These are phyloP conservation scores for Eretmocerus hayati DNA, from an alignment of 2,888 invertebrate genomes.

Conservation along the genomic window DNA sequence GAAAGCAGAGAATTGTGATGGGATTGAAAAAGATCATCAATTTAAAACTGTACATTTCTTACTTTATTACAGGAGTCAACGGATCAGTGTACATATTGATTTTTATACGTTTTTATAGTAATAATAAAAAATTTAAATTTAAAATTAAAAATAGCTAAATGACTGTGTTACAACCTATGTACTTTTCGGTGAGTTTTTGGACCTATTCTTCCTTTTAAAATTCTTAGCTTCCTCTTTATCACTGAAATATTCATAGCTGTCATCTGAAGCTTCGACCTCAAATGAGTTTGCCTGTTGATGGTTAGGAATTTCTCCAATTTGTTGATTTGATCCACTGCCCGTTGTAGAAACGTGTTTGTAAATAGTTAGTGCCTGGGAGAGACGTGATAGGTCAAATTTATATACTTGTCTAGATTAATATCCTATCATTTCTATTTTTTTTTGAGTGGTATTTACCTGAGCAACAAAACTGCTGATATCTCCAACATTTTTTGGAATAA, in stretches of 20 bases:
- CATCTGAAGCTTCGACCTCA: conserved; percentile 28
- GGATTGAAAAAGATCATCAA: no score
- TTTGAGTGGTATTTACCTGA: conserved; percentile 65
- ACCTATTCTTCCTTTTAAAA: conserved; percentile 21
- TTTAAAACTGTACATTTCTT: conserved; percentile 14
- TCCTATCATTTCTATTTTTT: conserved; percentile 19
- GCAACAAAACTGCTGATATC: conserved; percentile 73
- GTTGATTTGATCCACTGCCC: conserved; percentile 11
- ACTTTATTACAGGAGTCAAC: conserved; percentile 6
- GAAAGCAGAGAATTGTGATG: no score
- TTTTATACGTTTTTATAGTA: neutral
- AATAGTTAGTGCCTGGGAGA: conserved; percentile 44
- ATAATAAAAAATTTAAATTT: conserved; percentile 6
- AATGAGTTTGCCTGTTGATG: conserved; percentile 12
- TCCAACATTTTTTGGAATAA: conserved; percentile 85
- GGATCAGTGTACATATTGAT: conserved; percentile 1
- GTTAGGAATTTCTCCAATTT: neutral
- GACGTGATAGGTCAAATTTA: conserved; percentile 1
- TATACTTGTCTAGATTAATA: no score
- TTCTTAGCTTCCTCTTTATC: conserved; percentile 43
- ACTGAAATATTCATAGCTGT: conserved; percentile 43
- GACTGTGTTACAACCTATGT: conserved; percentile 5
- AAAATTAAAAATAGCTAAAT: conserved; percentile 6
- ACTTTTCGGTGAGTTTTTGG: conserved; percentile 20
- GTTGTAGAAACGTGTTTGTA: conserved; percentile 42